phyloP scores from a whole-genome alignment of 92 coral and sea anemone species.

The Epizoanthus stellaris region DNA sequence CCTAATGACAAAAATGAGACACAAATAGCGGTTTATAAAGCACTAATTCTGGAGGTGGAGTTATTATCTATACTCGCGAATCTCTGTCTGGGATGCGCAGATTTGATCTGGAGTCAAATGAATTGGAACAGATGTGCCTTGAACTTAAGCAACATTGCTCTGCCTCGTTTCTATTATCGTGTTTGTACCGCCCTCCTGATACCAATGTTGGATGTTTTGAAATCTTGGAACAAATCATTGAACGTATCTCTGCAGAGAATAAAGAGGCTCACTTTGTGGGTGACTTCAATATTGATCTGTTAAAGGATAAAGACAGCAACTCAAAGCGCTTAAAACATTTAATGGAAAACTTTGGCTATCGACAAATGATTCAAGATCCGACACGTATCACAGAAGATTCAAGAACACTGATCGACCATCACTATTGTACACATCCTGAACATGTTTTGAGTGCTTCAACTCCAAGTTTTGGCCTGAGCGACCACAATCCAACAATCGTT shows the following conservation, averaged over 20 bases:
- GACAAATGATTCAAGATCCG: conserved; percentile 29
- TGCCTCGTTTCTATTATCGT: too few species aligned
- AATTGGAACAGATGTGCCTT: too few species aligned
- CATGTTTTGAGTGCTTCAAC: conserved; percentile 34
- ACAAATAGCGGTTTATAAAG: too few species aligned
- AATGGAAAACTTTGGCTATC: conserved; percentile 7
- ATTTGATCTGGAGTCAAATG: too few species aligned
- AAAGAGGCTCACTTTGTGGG: conserved; percentile 43
- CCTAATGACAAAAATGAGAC: too few species aligned
- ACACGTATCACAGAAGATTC: conserved; percentile 40
- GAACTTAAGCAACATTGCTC: too few species aligned
- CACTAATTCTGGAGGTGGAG: too few species aligned
- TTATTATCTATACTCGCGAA: too few species aligned
- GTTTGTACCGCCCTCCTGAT: too few species aligned
- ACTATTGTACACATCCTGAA: conserved; percentile 43
- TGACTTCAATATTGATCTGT: conserved; percentile 38
- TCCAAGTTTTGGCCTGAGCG: conserved; percentile 27
- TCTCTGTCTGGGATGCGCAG: background rate
- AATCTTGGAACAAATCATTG: too few species aligned
- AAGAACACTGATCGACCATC: conserved; percentile 35
- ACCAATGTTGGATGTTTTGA: too few species aligned
- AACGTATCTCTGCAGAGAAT: conserved; percentile 12
- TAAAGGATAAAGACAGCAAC: conserved; percentile 9
- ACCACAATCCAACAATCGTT: conserved; percentile 39
- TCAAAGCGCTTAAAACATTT: conserved; percentile 32